Evolutionary conservation across 2,888 invertebrate genomes (phyloP), one percentile per base, ranked within the genome.

Genomic region (Cecidostiba fungosa): DNA sequence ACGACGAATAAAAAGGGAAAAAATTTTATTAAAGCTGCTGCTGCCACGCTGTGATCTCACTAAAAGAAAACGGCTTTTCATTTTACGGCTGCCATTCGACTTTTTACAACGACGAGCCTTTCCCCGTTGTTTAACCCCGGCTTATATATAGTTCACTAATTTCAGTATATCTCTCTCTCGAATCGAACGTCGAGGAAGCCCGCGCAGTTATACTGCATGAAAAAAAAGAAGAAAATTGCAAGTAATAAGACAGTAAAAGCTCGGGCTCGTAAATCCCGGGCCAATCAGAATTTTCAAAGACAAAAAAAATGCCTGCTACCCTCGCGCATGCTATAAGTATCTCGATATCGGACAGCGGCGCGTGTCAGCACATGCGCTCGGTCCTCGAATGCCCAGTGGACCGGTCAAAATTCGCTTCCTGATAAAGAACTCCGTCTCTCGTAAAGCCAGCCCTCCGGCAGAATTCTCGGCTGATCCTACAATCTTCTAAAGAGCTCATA

Each of bases 401-500:
- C 62, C 54, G 66, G 74, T 84, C 69, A 50, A 79, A 74, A 79
- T 73, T 74, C 74, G 69, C 59, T 39, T 36, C 79, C 80, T n/a
- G 77, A 80, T 81, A 77, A 85, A 77, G 77, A 77, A 72, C 72
- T 69, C 26, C n/a, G 36, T 76, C 78, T 32, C 50, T 81, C 81
- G 77, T 77, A 79, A 79, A 84, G 76, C 50, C 66, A 69, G 29
- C 54, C 32, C 73, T 19, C 54, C n/a, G 36, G 32, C 62, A 59
- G 81, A 81, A 86, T 81, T 84, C 81, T 84, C 76, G 39, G 62
- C 83, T 77, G 81, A 73, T 84, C 84, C 84, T 78, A 85, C 85
- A 85, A 85, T 85, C 85, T 85, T 83, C 85, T 82, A 81, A 81
- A 82, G 79, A 82, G 86, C 85, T 76, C 87, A 73, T 90, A 88